Conservation (phyloP, 1,140 invertebrate genomes). For the Drosophila neocordata region DNA sequence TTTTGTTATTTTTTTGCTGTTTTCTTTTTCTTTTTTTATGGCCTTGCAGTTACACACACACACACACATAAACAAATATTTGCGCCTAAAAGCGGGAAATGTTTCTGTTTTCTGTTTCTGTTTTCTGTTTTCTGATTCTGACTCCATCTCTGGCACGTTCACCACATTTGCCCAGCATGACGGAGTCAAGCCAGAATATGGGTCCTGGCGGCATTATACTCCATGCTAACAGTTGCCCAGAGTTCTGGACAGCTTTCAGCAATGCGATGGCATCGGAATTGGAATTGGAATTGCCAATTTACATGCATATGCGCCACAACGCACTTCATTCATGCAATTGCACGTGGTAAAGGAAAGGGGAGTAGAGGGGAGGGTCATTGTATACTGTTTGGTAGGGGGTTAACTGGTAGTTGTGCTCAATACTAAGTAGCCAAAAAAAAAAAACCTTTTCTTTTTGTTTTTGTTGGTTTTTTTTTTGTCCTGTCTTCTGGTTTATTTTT, state of each 20-base stretch:
- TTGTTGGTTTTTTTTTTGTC: constrained; percentile 5
- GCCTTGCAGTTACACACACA: constrained; percentile 31
- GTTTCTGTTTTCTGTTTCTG: neutral
- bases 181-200: neutral
- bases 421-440: constrained; percentile 66
- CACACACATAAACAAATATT: constrained; percentile 55
- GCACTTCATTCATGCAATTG: constrained; percentile 74
- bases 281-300: constrained; percentile 73
- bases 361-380: too few relatives aligned
- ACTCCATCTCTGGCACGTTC: constrained; percentile 37
- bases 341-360: constrained; percentile 17
- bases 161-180: constrained; percentile 11
- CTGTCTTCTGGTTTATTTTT: constrained; percentile 44
- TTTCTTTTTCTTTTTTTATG: constrained; percentile 42
- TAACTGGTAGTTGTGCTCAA: constrained; percentile 23
- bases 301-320: constrained; percentile 73
- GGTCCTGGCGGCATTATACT: neutral
- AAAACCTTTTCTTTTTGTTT: neutral
- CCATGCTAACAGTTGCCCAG: neutral
- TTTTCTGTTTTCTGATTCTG: constrained; percentile 7
- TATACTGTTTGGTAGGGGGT: too few relatives aligned
- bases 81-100: constrained; percentile 66
- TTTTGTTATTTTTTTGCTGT: neutral
- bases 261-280: constrained; percentile 56
- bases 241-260: constrained; percentile 27